A percentile compares a stretch with the other conserved stretches of the same genome.
These are phyloP conservation scores for Crotophaga sulcirostris DNA, from an alignment of 2,113 vertebrate genomes.

Conservation along the genomic window DNA sequence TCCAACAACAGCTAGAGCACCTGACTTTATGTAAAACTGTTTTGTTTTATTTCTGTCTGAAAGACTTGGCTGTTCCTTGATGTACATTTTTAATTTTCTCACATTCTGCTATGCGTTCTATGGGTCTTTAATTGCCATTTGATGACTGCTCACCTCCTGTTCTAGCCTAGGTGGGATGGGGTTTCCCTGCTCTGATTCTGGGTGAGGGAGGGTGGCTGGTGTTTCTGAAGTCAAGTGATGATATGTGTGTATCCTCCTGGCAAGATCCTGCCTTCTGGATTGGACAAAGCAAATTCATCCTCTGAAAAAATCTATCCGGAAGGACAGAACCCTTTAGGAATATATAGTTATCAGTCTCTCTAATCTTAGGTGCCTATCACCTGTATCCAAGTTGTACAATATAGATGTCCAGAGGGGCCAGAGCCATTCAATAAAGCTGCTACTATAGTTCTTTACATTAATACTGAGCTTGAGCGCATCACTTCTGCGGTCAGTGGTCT, in stretches of 20 bases:
- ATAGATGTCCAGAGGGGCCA: conserved; percentile 31
- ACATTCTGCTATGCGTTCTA: background rate
- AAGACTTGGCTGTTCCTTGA: background rate
- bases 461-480: conserved; percentile 2
- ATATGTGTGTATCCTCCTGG: background rate
- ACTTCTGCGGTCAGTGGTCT: background rate
- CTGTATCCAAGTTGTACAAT: conserved; percentile 18
- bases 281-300: conserved; percentile 46
- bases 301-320: conserved; percentile 38
- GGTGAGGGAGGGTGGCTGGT: background rate
- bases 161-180: background rate
- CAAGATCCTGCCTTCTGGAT: background rate
- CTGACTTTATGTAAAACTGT: background rate
- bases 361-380: conserved; percentile 63
- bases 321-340: conserved; percentile 35
- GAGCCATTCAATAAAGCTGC: conserved; percentile 45
- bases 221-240: background rate
- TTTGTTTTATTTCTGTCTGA: background rate
- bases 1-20: background rate
- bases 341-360: conserved; percentile 22
- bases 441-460: conserved; percentile 44
- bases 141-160: background rate
- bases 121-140: background rate
- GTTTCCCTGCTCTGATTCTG: background rate
- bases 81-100: rapidly evolving